Evolutionary conservation across 53 echinoderm and acorn worm species (phyloP), one percentile per base, ranked within the genome.

Genomic region (Apostichopus leukothele): DNA sequence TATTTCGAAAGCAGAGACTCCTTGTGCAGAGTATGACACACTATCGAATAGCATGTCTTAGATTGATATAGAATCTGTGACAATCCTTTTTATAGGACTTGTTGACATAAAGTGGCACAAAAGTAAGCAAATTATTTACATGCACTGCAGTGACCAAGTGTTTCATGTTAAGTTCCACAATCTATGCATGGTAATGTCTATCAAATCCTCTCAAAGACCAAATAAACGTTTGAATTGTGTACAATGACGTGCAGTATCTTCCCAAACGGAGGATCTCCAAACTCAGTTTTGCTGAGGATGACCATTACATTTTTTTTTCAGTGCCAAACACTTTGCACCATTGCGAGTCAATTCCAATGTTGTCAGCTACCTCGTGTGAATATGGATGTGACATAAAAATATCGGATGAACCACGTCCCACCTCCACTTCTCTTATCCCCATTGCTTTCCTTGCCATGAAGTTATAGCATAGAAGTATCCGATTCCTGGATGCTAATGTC

Each of bases 141-240:
- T 9, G 10, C 53, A 79, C 8, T 52, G 39, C 79, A 11, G 89
- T 12, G n/a, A 79, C 74, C 79, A 9, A 50, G 6, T 51, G 89
- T 81, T 54, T 19, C 51, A 51, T 50, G 73, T n/a, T n/a, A 80
- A 83, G 81, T 51, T 67, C 54, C 67, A 73, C 89, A 83, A 80
- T 52, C 7, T 89, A 89, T 39, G 89, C 67, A 89, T 83, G 89
- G 89, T 68, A 89, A 68, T 89, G 89, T 73, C 89, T 89, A 1
- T 53, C 11, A 25, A 79, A 89, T 4, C 74, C 83, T 83, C 7
- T 89, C 89, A 79, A 53, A 79, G 1, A 89, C 80, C 14, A 81
- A 80, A 5, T 14, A 73, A 20, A 73, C 73, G 51, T 73, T 51
- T 11, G 89, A 89, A 27, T 89, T 66, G 51, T 76, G 39, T 18